A percentile compares a stretch with the other conserved stretches of the same genome.
phyloP scores from a whole-genome alignment of 2,888 invertebrate species.

The Diarsia rubi region DNA sequence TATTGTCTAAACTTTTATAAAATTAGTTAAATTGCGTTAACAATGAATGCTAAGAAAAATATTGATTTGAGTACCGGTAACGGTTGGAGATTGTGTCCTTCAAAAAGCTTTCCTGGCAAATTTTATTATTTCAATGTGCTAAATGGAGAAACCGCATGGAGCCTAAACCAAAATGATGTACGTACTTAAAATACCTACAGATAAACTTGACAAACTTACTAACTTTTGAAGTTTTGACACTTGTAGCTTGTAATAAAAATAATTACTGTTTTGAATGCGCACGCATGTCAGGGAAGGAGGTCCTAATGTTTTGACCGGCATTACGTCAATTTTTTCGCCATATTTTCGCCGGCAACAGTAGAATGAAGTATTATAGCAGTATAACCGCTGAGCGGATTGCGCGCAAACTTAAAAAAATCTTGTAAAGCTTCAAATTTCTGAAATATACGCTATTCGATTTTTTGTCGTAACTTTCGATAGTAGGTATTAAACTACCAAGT shows the following conservation, averaged over 20 bases:
- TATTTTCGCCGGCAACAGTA: neutral
- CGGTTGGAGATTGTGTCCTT: constrained; percentile 82
- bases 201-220: neutral
- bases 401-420: no score
- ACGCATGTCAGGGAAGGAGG: neutral
- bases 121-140: constrained; percentile 83
- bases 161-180: constrained; percentile 76
- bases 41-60: constrained; percentile 71
- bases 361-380: neutral
- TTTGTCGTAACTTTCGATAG: neutral
- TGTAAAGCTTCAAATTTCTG: neutral
- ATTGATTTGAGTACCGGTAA: constrained; percentile 60
- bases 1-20: neutral
- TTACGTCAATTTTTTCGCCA: neutral
- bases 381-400: no score
- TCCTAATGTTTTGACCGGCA: neutral
- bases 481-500: neutral
- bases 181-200: constrained; percentile 32
- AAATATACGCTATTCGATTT: neutral
- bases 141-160: constrained; percentile 81
- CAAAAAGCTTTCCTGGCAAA: constrained; percentile 82
- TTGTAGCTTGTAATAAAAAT: constrained; percentile 2
- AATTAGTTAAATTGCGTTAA: constrained; percentile 25
- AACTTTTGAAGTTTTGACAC: constrained; percentile 14
- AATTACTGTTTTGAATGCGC: neutral